Percentiles rank a stretch among this genome's conserved stretches.
phyloP scores from a whole-genome alignment of 2,113 vertebrate genomes.

The Cyphomyrus discorhynchus region DNA sequence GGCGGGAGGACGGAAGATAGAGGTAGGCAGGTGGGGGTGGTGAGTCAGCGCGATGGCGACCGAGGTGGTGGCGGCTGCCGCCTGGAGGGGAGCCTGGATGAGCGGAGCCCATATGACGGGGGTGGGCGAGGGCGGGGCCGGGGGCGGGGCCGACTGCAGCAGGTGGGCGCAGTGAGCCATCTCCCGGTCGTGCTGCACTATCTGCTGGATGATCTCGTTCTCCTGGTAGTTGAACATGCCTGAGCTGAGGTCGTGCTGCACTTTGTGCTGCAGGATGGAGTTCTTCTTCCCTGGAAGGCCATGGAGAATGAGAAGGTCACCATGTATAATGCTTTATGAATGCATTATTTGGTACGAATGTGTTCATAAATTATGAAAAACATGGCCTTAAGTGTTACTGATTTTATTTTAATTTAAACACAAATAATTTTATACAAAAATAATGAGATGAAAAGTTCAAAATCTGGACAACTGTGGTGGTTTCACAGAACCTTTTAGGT shows the following conservation, averaged over 20 bases:
- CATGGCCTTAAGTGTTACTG: no score
- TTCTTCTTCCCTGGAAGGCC: constrained; percentile 80
- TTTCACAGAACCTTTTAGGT: background rate
- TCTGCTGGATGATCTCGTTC: constrained; percentile 98
- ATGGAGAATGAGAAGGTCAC: background rate
- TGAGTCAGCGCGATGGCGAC: constrained; percentile 88
- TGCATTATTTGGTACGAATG: no score
- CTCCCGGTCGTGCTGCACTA: constrained; percentile 92
- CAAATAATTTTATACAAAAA: background rate
- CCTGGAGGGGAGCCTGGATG: constrained; percentile 87
- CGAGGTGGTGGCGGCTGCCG: constrained; percentile 84
- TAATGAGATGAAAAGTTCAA: background rate
- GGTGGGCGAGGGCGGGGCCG: constrained; percentile 61
- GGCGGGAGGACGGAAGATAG: constrained; percentile 75
- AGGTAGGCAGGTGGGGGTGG: constrained; percentile 77
- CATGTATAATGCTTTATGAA: background rate
- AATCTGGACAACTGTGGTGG: background rate
- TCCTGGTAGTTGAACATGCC: constrained; percentile 91
- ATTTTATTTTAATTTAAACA: background rate
- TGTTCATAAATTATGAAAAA: no score
- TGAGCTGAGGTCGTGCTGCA: constrained; percentile 91
- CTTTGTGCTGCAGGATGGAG: constrained; percentile 90
- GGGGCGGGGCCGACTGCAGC: constrained; percentile 59
- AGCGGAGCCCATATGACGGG: constrained; percentile 91
- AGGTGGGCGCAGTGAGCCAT: constrained; percentile 90